Conservation (phyloP, 2,113 vertebrate species). For the Peucedramus taeniatus region DNA sequence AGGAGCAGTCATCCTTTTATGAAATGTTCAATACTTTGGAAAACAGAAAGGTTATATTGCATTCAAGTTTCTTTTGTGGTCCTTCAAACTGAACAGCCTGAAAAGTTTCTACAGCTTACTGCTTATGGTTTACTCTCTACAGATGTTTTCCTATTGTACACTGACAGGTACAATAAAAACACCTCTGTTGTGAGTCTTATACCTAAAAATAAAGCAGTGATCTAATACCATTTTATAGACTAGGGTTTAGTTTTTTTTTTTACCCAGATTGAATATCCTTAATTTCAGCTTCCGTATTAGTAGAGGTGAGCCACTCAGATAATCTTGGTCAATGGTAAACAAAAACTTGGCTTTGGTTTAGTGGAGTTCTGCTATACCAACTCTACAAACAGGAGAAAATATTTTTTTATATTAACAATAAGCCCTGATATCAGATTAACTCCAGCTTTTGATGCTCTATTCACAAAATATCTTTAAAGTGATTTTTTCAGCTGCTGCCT, state of each 20-base stretch:
- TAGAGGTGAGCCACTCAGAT: not conserved
- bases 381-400: not conserved
- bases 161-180: not conserved
- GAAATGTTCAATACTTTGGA: not conserved
- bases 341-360: not conserved
- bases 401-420: not conserved
- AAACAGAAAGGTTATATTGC: not conserved
- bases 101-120: not conserved
- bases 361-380: not conserved
- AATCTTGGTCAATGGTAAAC: not conserved
- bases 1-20: not conserved
- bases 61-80: not conserved
- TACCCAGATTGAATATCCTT: not conserved
- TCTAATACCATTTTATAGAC: not conserved
- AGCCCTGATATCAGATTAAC: not conserved
- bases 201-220: not conserved
- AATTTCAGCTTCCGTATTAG: not conserved
- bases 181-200: not conserved
- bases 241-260: accelerated
- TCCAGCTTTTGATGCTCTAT: not conserved
- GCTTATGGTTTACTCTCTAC: not conserved
- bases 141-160: not conserved
- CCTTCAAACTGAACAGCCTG: not conserved
- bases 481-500: not conserved
- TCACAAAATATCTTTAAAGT: not conserved